A percentile compares a stretch with the other conserved stretches of the same genome.
Conservation (phyloP, 2,888 invertebrate species). For the Endomychus coccineus region DNA sequence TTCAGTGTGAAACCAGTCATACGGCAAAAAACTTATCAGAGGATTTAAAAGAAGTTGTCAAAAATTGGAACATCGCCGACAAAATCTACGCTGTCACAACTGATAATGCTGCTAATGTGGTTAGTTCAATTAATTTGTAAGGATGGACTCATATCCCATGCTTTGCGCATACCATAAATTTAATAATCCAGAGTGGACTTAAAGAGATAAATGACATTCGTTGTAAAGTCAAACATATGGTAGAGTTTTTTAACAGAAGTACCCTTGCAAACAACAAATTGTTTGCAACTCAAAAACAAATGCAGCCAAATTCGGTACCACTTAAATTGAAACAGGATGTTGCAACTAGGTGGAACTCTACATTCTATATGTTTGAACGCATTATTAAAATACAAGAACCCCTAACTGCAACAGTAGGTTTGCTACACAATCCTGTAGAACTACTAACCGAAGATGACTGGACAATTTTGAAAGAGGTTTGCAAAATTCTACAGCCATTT, state of each 20-base stretch:
- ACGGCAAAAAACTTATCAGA: slow-evolving; percentile 24
- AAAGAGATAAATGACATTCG: no score
- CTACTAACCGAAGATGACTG: slow-evolving; percentile 20
- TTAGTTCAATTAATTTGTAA: no score
- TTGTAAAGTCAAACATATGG: slow-evolving; percentile 18
- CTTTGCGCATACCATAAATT: no score
- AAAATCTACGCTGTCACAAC: slow-evolving; percentile 25
- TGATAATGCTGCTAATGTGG: slow-evolving; percentile 29
- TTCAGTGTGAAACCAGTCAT: slow-evolving; percentile 15
- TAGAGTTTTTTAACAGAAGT: slow-evolving; percentile 16
- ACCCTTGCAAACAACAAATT: slow-evolving; percentile 15
- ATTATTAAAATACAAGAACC: slow-evolving; percentile 18
- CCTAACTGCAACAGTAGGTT: slow-evolving; percentile 20
- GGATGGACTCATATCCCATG: no score
- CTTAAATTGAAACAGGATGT: slow-evolving; percentile 23
- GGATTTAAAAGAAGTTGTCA: slow-evolving; percentile 11
- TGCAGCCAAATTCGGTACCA: slow-evolving; percentile 9
- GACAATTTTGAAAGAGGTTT: slow-evolving; percentile 15
- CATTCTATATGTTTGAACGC: slow-evolving; percentile 21
- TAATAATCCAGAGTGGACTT: no score
- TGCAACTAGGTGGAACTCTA: slow-evolving; percentile 21
- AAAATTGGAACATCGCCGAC: slow-evolving; percentile 21
- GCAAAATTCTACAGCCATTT: slow-evolving; percentile 19
- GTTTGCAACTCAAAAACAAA: slow-evolving; percentile 13
- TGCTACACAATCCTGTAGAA: slow-evolving; percentile 22